Conservation (phyloP, 2,797 vertebrate genomes). For the Luscinia megarhynchos region DNA sequence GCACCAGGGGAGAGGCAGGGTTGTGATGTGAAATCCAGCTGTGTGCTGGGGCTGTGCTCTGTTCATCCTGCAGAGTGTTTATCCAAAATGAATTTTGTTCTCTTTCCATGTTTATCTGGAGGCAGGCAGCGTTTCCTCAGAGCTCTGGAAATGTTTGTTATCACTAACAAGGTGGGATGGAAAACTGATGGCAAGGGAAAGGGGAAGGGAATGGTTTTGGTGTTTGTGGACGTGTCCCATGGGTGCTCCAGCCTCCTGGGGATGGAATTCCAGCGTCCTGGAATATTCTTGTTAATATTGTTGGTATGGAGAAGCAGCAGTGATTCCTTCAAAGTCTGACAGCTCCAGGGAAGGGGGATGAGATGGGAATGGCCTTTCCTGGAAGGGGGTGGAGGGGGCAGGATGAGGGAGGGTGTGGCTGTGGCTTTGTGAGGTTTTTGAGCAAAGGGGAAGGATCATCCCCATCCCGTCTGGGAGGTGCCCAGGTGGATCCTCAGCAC, state of each 20-base stretch:
- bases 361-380: background rate
- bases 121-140: background rate
- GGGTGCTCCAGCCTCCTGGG: background rate
- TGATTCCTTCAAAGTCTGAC: background rate
- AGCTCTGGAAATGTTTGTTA: background rate
- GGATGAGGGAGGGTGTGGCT: background rate
- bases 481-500: background rate
- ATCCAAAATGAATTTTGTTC: background rate
- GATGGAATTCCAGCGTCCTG: fast-evolving
- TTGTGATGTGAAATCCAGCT: background rate
- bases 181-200: background rate
- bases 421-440: background rate
- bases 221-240: fast-evolving
- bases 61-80: background rate
- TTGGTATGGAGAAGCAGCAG: background rate
- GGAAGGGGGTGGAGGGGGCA: background rate
- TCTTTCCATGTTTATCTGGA: background rate
- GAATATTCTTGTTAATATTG: fast-evolving
- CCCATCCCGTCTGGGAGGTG: background rate
- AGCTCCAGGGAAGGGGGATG: background rate
- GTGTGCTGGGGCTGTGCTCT: background rate
- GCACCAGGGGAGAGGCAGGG: background rate
- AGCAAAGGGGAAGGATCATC: background rate
- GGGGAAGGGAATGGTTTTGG: fast-evolving
- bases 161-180: background rate